A percentile compares a stretch with the other conserved stretches of the same genome.
phyloP scores from a whole-genome alignment of 2,888 invertebrate species.

The Allolobophora icterica region DNA sequence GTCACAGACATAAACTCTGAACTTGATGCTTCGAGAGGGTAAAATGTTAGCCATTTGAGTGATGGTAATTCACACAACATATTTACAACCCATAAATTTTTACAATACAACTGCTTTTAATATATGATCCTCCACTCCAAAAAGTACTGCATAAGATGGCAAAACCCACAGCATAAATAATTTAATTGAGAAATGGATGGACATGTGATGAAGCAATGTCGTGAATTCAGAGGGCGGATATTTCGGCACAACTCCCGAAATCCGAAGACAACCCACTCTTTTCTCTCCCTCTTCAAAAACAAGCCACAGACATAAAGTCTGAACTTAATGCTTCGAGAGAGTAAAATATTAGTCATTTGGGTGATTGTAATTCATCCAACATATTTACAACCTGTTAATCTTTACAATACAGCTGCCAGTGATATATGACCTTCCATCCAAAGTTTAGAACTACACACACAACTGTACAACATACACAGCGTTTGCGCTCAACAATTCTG shows the following conservation, averaged over 20 bases:
- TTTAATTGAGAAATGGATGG: no score
- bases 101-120: no score
- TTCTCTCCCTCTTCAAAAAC: background rate
- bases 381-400: background rate
- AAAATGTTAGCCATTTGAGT: background rate
- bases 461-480: no score
- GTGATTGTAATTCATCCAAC: background rate
- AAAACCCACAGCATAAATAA: no score
- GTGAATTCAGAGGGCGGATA: constrained; percentile 14
- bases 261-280: constrained; percentile 17
- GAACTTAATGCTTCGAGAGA: background rate
- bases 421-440: no score
- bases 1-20: background rate
- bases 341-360: background rate
- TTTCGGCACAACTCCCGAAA: background rate
- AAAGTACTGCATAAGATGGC: no score
- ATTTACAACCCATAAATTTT: background rate
- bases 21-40: background rate
- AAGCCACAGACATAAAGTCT: background rate
- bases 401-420: no score
- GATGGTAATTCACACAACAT: background rate
- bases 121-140: no score
- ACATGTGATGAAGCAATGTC: background rate
- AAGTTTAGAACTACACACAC: no score
- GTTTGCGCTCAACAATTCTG: no score